A percentile compares a stretch with the other conserved stretches of the same genome.
Evolutionary conservation across 2,113 vertebrate species (phyloP).

Genomic region (Mohoua ochrocephala): DNA sequence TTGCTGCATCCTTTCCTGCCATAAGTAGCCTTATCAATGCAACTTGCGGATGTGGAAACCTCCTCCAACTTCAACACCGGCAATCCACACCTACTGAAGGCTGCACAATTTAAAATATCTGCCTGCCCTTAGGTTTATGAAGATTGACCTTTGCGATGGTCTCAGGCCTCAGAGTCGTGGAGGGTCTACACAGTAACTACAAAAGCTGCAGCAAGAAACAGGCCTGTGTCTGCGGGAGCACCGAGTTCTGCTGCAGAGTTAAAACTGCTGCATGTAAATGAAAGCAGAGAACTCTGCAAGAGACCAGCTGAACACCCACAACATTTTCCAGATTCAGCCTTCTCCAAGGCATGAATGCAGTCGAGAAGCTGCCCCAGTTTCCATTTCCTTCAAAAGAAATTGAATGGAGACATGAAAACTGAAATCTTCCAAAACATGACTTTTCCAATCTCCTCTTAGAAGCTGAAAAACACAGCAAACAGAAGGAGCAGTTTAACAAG

Average conservation of each 20-base stretch:
- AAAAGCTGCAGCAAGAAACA: neutral
- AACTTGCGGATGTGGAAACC: neutral
- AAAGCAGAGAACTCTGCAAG: neutral
- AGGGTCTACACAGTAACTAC: neutral
- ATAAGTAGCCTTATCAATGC: neutral
- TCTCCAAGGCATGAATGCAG: neutral
- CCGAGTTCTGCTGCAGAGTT: neutral
- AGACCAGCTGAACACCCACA: neutral
- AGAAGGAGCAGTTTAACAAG: neutral
- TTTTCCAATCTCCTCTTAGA: neutral
- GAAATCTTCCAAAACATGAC: accelerated
- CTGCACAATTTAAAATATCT: neutral
- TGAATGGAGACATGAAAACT: neutral
- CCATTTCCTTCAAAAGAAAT: neutral
- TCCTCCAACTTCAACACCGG: neutral
- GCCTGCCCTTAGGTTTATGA: neutral
- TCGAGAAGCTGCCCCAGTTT: neutral
- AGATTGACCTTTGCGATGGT: neutral
- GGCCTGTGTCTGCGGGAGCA: neutral
- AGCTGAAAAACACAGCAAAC: neutral
- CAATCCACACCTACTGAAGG: neutral
- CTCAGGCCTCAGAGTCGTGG: neutral
- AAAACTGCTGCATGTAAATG: neutral
- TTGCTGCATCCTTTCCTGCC: neutral
- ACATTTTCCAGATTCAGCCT: neutral